A percentile compares a stretch with the other conserved stretches of the same genome.
Evolutionary conservation across 2,888 invertebrate species (phyloP).

Genomic region (Chaetogeoica ovagalla): DNA sequence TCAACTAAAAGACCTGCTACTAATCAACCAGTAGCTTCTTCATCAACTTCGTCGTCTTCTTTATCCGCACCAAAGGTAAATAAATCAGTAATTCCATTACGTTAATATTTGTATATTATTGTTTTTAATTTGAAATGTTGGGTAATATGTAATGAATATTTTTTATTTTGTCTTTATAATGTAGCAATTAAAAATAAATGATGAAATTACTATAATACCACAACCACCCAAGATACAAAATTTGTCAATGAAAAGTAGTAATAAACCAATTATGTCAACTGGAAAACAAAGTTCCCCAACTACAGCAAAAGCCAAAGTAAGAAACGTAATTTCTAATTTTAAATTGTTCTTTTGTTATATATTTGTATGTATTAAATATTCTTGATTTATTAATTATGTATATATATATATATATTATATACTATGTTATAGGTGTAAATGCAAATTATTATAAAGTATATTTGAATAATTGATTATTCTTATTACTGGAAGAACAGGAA

Average conservation of each 20-base stretch:
- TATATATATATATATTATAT: background rate
- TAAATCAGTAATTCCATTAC: background rate
- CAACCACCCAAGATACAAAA: constrained; percentile 64
- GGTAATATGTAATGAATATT: background rate
- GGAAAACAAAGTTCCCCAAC: constrained; percentile 34
- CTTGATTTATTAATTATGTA: background rate
- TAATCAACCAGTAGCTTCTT: constrained; percentile 59
- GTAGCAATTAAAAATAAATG: constrained; percentile 81
- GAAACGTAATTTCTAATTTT: background rate
- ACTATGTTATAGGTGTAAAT: constrained; percentile 31
- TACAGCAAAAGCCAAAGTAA: constrained; percentile 46
- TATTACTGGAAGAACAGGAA: constrained; percentile 25
- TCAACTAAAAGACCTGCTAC: constrained; percentile 70
- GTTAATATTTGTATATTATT: background rate
- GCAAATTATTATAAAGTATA: background rate
- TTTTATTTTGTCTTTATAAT: constrained; percentile 10
- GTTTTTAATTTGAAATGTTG: background rate
- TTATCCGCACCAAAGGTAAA: constrained; percentile 41
- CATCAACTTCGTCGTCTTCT: constrained; percentile 58
- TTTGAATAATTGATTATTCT: constrained; percentile 12
- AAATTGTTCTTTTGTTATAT: background rate
- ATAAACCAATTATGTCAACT: constrained; percentile 31
- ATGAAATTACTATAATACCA: constrained; percentile 87
- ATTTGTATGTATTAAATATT: background rate
- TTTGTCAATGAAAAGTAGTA: constrained; percentile 42